Conservation (phyloP, 2,888 invertebrate species). For the Drosophila silvestris region DNA sequence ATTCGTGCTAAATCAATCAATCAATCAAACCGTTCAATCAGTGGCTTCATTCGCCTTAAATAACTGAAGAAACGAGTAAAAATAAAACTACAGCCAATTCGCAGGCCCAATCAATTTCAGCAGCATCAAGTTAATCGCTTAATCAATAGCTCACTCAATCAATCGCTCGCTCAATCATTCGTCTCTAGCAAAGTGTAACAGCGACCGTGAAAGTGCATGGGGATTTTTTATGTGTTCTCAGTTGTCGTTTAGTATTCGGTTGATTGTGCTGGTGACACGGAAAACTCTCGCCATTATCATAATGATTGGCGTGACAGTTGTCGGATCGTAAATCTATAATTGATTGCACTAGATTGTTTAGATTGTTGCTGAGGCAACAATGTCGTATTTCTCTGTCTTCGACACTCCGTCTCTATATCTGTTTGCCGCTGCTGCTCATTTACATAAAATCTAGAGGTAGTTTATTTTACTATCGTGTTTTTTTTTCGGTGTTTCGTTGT, state of each 20-base stretch:
- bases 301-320: slow-evolving; percentile 27
- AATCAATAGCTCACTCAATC: neutral
- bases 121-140: neutral
- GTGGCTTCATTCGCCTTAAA: neutral
- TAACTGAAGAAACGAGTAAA: neutral
- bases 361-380: slow-evolving; percentile 8
- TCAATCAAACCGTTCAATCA: neutral
- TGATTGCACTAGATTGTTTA: slow-evolving; percentile 53
- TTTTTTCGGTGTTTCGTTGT: slow-evolving; percentile 17
- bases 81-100: neutral
- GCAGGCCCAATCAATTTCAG: neutral
- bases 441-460: slow-evolving; percentile 64
- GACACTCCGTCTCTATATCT: neutral
- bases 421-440: slow-evolving; percentile 42
- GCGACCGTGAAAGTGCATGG: slow-evolving; percentile 41
- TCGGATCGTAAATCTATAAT: slow-evolving; percentile 48
- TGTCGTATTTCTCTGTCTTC: neutral
- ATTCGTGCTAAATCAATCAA: neutral
- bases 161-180: neutral
- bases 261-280: slow-evolving; percentile 49
- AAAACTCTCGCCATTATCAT: slow-evolving; percentile 61
- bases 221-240: slow-evolving; percentile 6
- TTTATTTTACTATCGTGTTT: slow-evolving; percentile 41
- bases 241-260: slow-evolving; percentile 1
- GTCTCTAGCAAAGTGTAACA: neutral